phyloP scores from a whole-genome alignment of 2,113 vertebrate genomes.

The Etia nguti region DNA sequence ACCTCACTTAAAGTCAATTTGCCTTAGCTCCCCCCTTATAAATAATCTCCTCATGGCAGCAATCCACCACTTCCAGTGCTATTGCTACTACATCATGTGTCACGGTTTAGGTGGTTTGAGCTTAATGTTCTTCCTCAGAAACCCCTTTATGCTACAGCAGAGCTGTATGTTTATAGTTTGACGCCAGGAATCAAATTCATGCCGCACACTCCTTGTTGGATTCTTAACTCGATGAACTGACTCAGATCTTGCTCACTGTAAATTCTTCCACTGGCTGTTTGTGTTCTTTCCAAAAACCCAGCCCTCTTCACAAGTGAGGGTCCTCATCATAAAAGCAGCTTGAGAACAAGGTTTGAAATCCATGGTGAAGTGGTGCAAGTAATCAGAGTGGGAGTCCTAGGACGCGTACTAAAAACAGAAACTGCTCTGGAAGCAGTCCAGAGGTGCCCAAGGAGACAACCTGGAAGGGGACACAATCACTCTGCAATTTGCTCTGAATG shows the following conservation, averaged over 20 bases:
- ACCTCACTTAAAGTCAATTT: not conserved
- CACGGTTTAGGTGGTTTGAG: not conserved
- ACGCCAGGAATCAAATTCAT: not conserved
- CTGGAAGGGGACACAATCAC: not conserved
- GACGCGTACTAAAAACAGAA: not conserved
- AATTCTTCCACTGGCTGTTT: no score
- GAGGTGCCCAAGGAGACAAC: not conserved
- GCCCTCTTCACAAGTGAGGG: no score
- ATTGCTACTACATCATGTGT: not conserved
- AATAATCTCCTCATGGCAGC: not conserved
- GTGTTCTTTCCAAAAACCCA: no score
- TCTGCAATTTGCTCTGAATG: not conserved
- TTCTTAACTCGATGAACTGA: not conserved
- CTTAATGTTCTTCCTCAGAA: not conserved
- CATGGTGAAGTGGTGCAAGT: not conserved
- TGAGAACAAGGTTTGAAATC: not conserved
- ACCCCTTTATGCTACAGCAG: not conserved
- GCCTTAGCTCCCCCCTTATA: not conserved
- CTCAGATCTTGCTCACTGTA: not conserved
- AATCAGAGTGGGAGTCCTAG: not conserved
- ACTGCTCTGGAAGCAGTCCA: not conserved
- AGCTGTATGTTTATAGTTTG: not conserved
- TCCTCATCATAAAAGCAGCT: not conserved
- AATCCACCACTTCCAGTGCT: not conserved
- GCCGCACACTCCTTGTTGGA: not conserved